Conservation (phyloP, 2,113 vertebrate species). For the Macroglossus sobrinus region DNA sequence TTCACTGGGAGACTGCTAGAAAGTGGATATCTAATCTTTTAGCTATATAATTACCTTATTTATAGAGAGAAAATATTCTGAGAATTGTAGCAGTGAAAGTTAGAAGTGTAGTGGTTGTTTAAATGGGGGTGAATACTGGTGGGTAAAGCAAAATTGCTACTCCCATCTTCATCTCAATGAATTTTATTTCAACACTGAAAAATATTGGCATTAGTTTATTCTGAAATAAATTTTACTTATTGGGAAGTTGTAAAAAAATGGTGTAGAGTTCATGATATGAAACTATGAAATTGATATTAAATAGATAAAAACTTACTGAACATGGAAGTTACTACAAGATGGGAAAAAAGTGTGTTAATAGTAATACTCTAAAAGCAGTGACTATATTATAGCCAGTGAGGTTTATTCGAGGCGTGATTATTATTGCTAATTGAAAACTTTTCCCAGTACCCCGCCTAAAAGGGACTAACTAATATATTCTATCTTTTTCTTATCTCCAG, state of each 20-base stretch:
- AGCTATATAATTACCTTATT: background rate
- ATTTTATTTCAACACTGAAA: no score
- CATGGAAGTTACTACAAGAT: background rate
- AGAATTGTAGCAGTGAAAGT: background rate
- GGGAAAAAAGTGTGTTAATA: background rate
- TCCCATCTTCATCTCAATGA: background rate
- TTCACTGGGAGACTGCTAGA: background rate
- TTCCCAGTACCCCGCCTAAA: background rate
- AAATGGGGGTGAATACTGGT: background rate
- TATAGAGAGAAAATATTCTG: background rate
- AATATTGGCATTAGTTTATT: no score
- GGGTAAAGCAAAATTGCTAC: background rate
- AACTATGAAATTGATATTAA: background rate
- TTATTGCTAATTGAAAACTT: no score
- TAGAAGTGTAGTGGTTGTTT: background rate
- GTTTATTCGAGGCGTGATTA: no score
- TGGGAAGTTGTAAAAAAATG: no score
- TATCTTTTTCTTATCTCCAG: background rate
- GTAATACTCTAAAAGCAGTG: background rate
- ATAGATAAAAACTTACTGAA: background rate
- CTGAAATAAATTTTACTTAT: no score
- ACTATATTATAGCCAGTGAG: no score
- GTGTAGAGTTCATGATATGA: no score
- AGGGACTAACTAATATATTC: background rate
- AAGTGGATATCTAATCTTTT: background rate